Conservation (phyloP, 2,113 vertebrate genomes). For the Struthidea cinerea region DNA sequence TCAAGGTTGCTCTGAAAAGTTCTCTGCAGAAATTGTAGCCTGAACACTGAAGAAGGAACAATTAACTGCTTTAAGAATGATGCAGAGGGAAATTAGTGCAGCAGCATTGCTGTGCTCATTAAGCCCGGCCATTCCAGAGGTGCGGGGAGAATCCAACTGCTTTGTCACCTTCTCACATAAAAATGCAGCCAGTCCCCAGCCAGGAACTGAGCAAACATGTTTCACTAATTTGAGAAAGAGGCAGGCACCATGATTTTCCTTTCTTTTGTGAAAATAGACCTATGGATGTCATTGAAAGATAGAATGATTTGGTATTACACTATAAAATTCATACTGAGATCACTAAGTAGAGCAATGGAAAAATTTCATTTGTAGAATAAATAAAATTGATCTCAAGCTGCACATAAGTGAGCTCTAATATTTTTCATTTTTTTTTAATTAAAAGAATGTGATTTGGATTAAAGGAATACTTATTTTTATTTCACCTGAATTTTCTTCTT, state of each 20-base stretch:
- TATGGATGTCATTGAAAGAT: not conserved
- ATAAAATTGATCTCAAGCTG: not conserved
- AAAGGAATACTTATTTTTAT: not conserved
- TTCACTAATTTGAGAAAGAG: not conserved
- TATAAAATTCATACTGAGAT: not conserved
- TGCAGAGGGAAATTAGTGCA: not conserved
- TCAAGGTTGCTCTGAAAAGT: not conserved
- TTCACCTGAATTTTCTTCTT: not conserved
- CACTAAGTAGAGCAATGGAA: not conserved
- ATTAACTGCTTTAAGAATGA: not conserved
- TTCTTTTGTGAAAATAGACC: not conserved
- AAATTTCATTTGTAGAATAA: not conserved
- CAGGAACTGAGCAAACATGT: not conserved
- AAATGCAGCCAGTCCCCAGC: not conserved
- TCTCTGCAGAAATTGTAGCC: not conserved
- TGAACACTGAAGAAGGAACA: not conserved
- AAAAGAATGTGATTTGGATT: not conserved
- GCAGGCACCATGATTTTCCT: not conserved
- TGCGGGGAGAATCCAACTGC: not conserved
- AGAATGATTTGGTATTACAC: not conserved
- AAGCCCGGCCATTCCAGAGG: not conserved
- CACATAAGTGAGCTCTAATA: not conserved
- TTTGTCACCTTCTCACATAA: not conserved
- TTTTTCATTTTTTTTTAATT: not conserved
- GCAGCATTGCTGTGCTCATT: not conserved